Percentiles rank a stretch among this genome's conserved stretches.
phyloP scores from a whole-genome alignment of 2,888 invertebrate species.

The Parnassius mnemosyne region DNA sequence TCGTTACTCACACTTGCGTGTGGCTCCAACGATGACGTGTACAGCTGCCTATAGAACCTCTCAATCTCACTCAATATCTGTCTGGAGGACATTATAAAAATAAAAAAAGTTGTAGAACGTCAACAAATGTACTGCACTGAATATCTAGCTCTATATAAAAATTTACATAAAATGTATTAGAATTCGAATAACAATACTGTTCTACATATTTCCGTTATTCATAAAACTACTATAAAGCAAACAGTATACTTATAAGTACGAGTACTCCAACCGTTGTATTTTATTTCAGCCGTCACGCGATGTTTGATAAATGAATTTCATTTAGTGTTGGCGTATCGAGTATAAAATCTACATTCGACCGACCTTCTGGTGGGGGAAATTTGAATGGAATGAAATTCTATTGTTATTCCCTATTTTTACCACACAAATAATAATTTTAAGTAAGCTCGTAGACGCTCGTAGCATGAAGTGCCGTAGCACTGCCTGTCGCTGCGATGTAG shows the following conservation, averaged over 20 bases:
- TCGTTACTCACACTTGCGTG: no score
- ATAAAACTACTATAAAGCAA: constrained; percentile 17
- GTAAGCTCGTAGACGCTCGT: no score
- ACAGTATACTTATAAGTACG: constrained; percentile 9
- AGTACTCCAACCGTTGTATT: constrained; percentile 2
- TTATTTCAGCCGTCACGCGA: constrained; percentile 19
- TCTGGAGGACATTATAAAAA: no score
- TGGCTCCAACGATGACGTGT: no score
- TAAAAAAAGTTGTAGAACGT: no score
- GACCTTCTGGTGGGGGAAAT: constrained; percentile 8
- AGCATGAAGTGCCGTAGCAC: no score
- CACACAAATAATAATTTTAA: no score
- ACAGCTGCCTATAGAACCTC: no score
- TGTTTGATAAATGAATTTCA: constrained; percentile 21
- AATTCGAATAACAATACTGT: constrained; percentile 1
- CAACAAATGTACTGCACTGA: no score
- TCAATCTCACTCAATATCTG: no score
- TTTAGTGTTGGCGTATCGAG: constrained; percentile 17
- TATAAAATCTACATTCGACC: constrained; percentile 17
- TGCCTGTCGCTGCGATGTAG: no score
- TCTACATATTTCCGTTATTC: constrained; percentile 1
- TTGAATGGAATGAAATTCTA: constrained; percentile 14
- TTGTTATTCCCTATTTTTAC: not conserved
- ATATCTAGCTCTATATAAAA: no score
- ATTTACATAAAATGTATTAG: not conserved